Evolutionary conservation across 2,113 vertebrate species (phyloP).

Genomic region (Ifrita kowaldi): DNA sequence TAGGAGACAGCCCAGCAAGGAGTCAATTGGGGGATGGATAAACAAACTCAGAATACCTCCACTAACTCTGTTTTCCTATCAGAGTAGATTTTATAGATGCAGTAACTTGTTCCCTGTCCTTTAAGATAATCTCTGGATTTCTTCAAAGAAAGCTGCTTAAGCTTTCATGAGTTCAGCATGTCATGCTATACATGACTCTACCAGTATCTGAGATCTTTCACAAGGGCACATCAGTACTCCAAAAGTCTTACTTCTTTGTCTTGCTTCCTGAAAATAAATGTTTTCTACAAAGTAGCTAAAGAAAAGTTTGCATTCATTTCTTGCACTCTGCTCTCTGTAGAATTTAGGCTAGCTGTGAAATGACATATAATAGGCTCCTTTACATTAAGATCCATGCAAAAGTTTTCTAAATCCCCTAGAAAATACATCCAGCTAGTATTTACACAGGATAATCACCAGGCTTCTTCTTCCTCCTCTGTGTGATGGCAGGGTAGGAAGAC

Average conservation of each 20-base stretch:
- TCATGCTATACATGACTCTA: background rate
- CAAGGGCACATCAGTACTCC: background rate
- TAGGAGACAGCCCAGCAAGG: background rate
- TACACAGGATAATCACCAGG: background rate
- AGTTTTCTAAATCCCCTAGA: background rate
- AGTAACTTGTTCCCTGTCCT: background rate
- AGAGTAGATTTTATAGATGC: background rate
- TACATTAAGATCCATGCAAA: background rate
- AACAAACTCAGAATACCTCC: background rate
- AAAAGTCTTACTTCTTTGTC: background rate
- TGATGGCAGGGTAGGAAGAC: background rate
- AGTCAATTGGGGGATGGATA: background rate
- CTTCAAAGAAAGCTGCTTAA: background rate
- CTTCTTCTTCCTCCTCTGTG: background rate
- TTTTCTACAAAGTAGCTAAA: background rate
- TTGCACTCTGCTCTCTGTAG: background rate
- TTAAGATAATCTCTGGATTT: background rate
- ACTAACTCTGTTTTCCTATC: background rate
- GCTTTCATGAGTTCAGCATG: background rate
- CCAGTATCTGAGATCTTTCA: background rate
- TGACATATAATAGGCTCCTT: background rate
- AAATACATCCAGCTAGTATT: background rate
- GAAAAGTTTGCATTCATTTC: background rate
- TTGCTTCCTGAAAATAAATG: background rate
- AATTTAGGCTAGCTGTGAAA: background rate